Base-by-base conservation (phyloP, 2,797 vertebrate species). In the Knipowitschia caucasica region DNA sequence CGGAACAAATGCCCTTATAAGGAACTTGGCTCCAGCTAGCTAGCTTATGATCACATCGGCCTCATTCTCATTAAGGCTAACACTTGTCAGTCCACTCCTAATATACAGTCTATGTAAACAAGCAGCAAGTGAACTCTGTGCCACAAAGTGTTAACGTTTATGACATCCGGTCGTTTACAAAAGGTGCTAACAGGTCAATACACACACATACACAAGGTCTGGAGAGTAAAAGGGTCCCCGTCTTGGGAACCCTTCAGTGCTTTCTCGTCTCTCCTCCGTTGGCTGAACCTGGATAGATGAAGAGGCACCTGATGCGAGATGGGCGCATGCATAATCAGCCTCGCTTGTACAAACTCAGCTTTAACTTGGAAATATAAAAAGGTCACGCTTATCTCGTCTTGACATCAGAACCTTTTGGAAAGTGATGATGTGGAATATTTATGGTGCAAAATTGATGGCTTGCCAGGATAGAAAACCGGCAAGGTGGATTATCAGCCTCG, bases 111-210 rank as follows among this genome's bases (percentile, higher is more conserved):
- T n/a, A n/a, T n/a, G n/a, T n/a, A n/a, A n/a, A n/a, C n/a, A 81
- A 84, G 80, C 82, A 78, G 77, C 78, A 69, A 77, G 88, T 73
- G 67, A 81, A 84, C 68, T 79, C 77, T 85, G 82, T 88, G 86
- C 77, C 80, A 59, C 51, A 60, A 80, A 79, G 80, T 80, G 78
- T 73, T 69, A 69, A 65, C 60, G 69, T 73, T 59, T 65, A 70
- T 65, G 61, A 80, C 77, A 79, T 82, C 81, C 75, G 77, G 58
- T 82, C 82, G 56, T 74, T n/a, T 73, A 80, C 76, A 83, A 87
- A n/a, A 88, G 80, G 82, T 87, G 81, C 84, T 77, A 79, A 83
- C 71, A 75, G 75, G 77, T 73, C 61, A 53, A 64, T 30, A 79
- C 60, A 39, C 53, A 15, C 62, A 43, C 62, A 44, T 56, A 67